phyloP scores from a whole-genome alignment of 2,797 vertebrate species.

The Clarias fuscus region DNA sequence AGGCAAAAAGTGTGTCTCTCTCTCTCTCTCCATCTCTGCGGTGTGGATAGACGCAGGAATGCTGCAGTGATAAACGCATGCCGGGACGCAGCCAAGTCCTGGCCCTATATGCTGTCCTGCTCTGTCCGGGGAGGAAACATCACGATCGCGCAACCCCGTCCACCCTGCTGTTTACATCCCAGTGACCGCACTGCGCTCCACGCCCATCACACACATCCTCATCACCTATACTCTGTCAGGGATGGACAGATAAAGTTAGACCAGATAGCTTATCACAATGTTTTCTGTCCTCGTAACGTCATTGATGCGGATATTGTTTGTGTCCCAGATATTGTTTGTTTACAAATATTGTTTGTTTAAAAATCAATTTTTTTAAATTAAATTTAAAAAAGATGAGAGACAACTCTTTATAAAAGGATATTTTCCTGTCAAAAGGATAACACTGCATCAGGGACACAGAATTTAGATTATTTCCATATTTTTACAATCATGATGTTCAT shows the following conservation, averaged over 20 bases:
- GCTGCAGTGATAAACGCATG: slow-evolving; percentile 67
- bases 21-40: slow-evolving; percentile 43
- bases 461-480: background rate
- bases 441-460: background rate
- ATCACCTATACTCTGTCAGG: background rate
- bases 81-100: slow-evolving; percentile 64
- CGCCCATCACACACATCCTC: background rate
- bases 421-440: background rate
- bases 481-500: background rate
- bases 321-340: background rate
- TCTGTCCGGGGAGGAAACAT: slow-evolving; percentile 39
- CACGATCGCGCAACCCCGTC: slow-evolving; percentile 20
- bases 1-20: slow-evolving; percentile 39
- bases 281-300: background rate
- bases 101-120: slow-evolving; percentile 58
- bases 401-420: no score
- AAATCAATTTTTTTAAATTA: no score
- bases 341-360: no score
- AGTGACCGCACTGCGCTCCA: slow-evolving; percentile 24
- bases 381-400: background rate
- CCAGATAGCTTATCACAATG: background rate
- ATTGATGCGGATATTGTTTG: background rate
- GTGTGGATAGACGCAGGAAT: slow-evolving; percentile 70
- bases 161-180: slow-evolving; percentile 49
- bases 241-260: background rate